Conservation (phyloP, 2,797 vertebrate species). For the Acanthurus tractus region DNA sequence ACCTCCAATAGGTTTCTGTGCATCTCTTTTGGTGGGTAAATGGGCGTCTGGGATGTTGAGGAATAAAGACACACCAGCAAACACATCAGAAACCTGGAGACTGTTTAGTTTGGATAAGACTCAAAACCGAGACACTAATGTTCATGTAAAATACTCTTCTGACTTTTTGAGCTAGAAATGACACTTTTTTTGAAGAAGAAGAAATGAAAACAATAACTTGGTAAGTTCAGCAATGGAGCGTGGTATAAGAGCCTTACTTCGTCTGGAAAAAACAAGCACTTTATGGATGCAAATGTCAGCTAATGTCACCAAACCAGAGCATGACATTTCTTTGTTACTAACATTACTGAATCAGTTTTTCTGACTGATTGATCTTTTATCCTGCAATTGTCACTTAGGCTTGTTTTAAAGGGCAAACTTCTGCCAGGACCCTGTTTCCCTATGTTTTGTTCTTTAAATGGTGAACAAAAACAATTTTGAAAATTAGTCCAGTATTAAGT, state of each 20-base stretch:
- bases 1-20: neutral
- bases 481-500: too few relatives aligned
- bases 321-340: neutral
- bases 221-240: neutral
- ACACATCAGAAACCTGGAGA: neutral
- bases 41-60: neutral
- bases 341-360: neutral
- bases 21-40: neutral
- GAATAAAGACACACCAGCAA: neutral
- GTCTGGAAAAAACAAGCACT: neutral
- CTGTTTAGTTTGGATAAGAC: neutral
- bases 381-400: neutral
- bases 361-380: neutral
- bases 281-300: neutral
- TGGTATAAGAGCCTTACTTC: neutral
- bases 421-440: too few relatives aligned
- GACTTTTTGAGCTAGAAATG: neutral
- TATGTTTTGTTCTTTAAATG: too few relatives aligned
- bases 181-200: neutral
- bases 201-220: neutral
- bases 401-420: too few relatives aligned
- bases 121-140: neutral
- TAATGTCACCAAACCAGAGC: neutral
- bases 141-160: neutral
- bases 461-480: too few relatives aligned